These are phyloP conservation scores for Anomalospiza imberbis DNA, from an alignment of 2,797 vertebrate species.

Conservation along the genomic window DNA sequence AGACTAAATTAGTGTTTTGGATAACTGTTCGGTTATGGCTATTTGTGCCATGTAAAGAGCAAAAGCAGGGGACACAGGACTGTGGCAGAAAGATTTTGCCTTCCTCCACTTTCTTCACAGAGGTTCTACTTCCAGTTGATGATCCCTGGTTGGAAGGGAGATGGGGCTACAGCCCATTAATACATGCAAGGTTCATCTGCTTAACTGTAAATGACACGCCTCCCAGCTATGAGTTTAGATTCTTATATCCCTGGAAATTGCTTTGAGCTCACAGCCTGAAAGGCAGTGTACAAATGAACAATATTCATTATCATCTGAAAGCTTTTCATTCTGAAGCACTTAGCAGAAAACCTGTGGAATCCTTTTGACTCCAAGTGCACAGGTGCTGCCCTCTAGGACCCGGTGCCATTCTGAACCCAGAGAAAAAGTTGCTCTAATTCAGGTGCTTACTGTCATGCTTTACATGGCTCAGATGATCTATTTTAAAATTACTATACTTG, in stretches of 20 bases:
- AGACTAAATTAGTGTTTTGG: not conserved
- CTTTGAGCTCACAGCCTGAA: not conserved
- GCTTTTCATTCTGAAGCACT: not conserved
- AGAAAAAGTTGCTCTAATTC: not conserved
- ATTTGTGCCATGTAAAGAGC: not conserved
- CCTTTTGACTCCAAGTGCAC: not conserved
- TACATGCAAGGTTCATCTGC: not conserved
- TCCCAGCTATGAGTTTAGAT: not conserved
- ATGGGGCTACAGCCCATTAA: not conserved
- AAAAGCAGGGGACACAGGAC: not conserved
- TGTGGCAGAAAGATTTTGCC: not conserved
- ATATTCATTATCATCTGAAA: not conserved
- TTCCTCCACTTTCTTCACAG: not conserved
- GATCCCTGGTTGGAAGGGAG: not conserved
- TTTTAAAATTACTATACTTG: not conserved
- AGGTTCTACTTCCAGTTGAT: not conserved
- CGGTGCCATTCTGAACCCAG: not conserved
- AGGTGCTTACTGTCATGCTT: not conserved
- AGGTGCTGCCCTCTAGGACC: not conserved
- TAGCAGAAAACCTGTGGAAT: conserved; percentile 13
- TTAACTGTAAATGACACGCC: not conserved
- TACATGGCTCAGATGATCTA: not conserved
- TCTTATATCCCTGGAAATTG: not conserved
- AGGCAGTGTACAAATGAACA: not conserved
- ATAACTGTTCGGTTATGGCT: not conserved